These are phyloP conservation scores for Entomobrya multifasciata DNA, from an alignment of 2,888 invertebrate species.

Conservation along the genomic window DNA sequence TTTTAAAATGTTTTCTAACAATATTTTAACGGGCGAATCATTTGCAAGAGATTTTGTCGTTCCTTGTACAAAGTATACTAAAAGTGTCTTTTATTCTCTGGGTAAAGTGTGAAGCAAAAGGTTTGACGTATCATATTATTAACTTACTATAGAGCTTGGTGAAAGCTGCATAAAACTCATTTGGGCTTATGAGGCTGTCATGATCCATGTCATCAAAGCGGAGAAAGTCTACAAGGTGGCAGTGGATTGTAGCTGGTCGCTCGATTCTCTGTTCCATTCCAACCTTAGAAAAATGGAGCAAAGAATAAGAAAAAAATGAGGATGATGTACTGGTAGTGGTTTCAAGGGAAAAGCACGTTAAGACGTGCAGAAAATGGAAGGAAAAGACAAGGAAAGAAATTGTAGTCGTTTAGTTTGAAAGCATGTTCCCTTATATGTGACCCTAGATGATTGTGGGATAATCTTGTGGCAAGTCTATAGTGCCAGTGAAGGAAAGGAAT, in stretches of 20 bases:
- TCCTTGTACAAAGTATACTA: no score
- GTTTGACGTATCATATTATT: conserved; percentile 4
- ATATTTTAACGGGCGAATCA: not conserved
- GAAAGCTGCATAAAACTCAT: conserved; percentile 89
- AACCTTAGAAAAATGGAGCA: conserved; percentile 48
- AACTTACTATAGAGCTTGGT: conserved; percentile 85
- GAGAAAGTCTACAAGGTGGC: conserved; percentile 84
- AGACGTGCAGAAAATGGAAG: conserved; percentile 11
- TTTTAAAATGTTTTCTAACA: no score
- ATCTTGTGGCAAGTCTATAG: conserved; percentile 65
- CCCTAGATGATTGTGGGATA: conserved; percentile 71
- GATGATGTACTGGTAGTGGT: not conserved
- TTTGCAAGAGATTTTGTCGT: not conserved
- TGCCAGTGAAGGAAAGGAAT: conserved; percentile 57
- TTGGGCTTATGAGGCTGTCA: conserved; percentile 86
- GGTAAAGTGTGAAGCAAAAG: conserved; percentile 10
- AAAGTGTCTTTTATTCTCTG: no score
- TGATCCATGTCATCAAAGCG: conserved; percentile 86
- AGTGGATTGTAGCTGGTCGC: conserved; percentile 66
- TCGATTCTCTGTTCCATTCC: conserved; percentile 75
- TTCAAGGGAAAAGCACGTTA: no score
- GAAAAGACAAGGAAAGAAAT: conserved; percentile 38
- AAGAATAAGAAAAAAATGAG: conserved; percentile 21
- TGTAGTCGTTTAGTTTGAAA: conserved; percentile 67
- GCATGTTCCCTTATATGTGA: conserved; percentile 68